A percentile compares a stretch with the other conserved stretches of the same genome.
Conservation (phyloP, 2,113 vertebrate genomes). For the Podocnemis expansa region DNA sequence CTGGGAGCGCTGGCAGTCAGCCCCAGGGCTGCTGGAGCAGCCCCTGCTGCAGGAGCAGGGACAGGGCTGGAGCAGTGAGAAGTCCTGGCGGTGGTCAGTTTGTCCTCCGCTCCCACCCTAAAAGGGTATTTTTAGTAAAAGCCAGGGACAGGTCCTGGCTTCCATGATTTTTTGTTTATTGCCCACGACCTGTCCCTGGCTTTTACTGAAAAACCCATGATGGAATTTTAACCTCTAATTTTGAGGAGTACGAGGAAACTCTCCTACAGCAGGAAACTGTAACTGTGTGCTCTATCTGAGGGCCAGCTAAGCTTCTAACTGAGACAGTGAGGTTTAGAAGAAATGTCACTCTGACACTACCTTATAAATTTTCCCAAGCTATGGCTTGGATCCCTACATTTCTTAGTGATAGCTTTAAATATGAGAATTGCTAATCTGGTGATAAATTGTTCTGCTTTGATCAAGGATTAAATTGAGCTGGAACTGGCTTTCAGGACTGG, state of each 20-base stretch:
- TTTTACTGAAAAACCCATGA: too few species aligned
- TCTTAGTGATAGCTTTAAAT: constrained; percentile 56
- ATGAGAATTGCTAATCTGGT: constrained; percentile 52
- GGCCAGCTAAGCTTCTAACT: neutral
- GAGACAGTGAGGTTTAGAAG: neutral
- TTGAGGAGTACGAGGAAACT: neutral
- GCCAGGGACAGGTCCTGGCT: too few species aligned
- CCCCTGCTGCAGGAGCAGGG: too few species aligned
- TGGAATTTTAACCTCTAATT: neutral
- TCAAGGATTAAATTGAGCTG: constrained; percentile 69
- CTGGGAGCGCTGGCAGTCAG: too few species aligned
- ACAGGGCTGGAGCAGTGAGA: too few species aligned
- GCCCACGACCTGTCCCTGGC: too few species aligned
- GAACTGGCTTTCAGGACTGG: constrained; percentile 41
- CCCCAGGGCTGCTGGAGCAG: too few species aligned
- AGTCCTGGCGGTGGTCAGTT: too few species aligned
- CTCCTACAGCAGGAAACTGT: neutral
- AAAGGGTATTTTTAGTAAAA: too few species aligned
- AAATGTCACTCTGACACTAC: neutral
- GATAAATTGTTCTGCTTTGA: constrained; percentile 67
- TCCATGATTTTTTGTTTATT: too few species aligned
- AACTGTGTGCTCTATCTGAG: neutral
- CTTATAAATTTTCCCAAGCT: constrained; percentile 27
- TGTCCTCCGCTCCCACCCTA: too few species aligned
- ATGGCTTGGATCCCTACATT: constrained; percentile 47